Base-by-base conservation (phyloP, 2,113 vertebrate species). In the Petroica traversi region DNA sequence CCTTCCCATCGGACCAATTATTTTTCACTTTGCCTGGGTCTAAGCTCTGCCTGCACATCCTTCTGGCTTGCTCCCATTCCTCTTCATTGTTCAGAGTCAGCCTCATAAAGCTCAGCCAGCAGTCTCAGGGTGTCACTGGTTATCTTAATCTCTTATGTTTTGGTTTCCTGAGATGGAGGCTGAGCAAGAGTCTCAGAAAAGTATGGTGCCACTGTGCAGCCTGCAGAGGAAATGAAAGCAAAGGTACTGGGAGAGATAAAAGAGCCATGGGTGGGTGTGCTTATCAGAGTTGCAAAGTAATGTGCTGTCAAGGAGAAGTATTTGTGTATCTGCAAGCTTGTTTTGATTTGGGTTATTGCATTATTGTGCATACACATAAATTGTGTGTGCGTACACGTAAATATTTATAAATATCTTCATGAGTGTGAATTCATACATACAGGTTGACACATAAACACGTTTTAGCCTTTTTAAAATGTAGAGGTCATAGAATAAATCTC, bases 101-200 rank as follows among this genome's bases (percentile, higher is more conserved):
- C 19, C 28, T 64, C 24, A 17, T 51, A 33, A 49, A 71, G 4
- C 22, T 94, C 46, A 41, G 41, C 48, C 59, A 54, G 58, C 11
- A 73, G 31, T 19, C 69, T 14, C 59, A 64, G 25, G 8, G n/a
- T 2, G 0, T n/a, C 61, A 41, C 6, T 57, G 34, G 28, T 49
- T 85, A 46, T 14, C 63, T 80, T 31, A 29, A 64, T 24, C 13
- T 41, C 24, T 71, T 89, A 3, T 0, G 1, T 88, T 81, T 88
- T 3, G 2, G 13, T 73, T 81, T 83, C 62, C 19, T 43, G 0
- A 0, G 12, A 3, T 6, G 13, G 73, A 77, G 58, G 61, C 49
- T 26, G n/a, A 91, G 12, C 19, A 34, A 38, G 33, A n/a, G 28
- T 48, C 20, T 72, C 33, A 8, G n/a, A n/a, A 4, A 76, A 17